Base-by-base conservation (phyloP, 2,797 vertebrate species). In the Phoxinus dragarum region DNA sequence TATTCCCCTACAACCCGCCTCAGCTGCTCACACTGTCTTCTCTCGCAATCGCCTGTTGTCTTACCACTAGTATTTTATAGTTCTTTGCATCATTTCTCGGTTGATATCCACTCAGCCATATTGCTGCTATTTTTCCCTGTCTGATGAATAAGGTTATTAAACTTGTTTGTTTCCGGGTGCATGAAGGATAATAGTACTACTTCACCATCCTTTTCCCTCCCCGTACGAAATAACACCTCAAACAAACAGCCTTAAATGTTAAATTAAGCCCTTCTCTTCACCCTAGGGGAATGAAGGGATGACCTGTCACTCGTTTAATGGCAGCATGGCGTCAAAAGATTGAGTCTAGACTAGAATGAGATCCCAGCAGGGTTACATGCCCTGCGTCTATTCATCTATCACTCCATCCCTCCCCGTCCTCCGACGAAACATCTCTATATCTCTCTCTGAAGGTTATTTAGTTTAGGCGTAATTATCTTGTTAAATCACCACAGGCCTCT, bases 371-470 rank as follows among this genome's bases (percentile, higher is more conserved):
- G 81, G 81, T 77, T 72, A 59, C 80, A 69, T 82, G 80, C 66
- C 82, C 78, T 82, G 71, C 59, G 23, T 86, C 87, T 68, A 49
- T 78, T 66, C 23, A 73, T 86, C 86, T 85, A 79, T 87, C 76
- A 81, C 82, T 71, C 71, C 67, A 49, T 85, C 72, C 77, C 69
- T 66, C 71, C 68, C 34, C 42, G 44, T 52, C 69, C 56, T 74
- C 69, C 34, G 38, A 40, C 1, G 21, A 64, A 72, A 85, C 31
- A 11, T 85, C 77, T 85, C 68, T 73, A 49, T 85, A 31, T 52
- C 56, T 40, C 71, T 73, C 88, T 90, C 59, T 89, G 88, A 89
- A 89, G 72, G 86, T 85, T 90, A 90, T 90, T 90, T 90, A 90
- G 90, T 82, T 81, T 81, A 86, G 82, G 77, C 84, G 61, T 89